A percentile compares a stretch with the other conserved stretches of the same genome.
Conservation (phyloP, 2,113 vertebrate genomes). For the Gymnocephalus cernua region DNA sequence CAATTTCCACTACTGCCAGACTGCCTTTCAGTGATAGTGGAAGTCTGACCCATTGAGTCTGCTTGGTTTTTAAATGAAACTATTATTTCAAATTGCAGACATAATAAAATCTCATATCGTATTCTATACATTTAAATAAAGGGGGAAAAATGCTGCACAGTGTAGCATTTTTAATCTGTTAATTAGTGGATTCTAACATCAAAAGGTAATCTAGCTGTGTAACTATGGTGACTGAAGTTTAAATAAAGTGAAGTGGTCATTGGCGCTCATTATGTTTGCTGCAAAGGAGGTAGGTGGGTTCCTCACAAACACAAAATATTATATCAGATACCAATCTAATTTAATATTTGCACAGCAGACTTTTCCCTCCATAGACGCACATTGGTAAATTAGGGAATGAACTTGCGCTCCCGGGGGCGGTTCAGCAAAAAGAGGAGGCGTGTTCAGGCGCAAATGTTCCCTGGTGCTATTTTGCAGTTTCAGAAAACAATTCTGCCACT, state of each 20-base stretch:
- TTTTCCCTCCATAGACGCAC: too few relatives aligned
- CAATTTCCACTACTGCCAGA: slow-evolving; percentile 1
- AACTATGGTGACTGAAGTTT: slow-evolving; percentile 41
- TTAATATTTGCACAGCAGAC: background rate
- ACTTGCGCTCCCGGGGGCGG: too few relatives aligned
- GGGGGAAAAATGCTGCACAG: background rate
- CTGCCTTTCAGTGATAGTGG: slow-evolving; percentile 36
- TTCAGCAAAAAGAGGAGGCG: too few relatives aligned
- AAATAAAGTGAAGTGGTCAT: slow-evolving; percentile 41
- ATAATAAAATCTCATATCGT: background rate
- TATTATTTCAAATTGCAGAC: background rate
- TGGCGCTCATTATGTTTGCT: slow-evolving; percentile 31
- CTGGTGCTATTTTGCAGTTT: too few relatives aligned
- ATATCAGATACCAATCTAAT: background rate
- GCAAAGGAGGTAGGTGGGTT: slow-evolving; percentile 7
- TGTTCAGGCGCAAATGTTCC: too few relatives aligned
- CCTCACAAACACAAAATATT: slow-evolving; percentile 18
- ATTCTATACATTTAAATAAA: background rate
- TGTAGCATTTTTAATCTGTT: slow-evolving; percentile 15
- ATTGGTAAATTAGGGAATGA: too few relatives aligned
- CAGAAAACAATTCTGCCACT: too few relatives aligned
- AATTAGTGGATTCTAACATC: slow-evolving; percentile 25
- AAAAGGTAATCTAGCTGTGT: slow-evolving; percentile 31
- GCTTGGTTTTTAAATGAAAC: slow-evolving; percentile 22
- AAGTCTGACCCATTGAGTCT: background rate